Base-by-base conservation (phyloP, 2,113 vertebrate genomes). In the Columba janthina region DNA sequence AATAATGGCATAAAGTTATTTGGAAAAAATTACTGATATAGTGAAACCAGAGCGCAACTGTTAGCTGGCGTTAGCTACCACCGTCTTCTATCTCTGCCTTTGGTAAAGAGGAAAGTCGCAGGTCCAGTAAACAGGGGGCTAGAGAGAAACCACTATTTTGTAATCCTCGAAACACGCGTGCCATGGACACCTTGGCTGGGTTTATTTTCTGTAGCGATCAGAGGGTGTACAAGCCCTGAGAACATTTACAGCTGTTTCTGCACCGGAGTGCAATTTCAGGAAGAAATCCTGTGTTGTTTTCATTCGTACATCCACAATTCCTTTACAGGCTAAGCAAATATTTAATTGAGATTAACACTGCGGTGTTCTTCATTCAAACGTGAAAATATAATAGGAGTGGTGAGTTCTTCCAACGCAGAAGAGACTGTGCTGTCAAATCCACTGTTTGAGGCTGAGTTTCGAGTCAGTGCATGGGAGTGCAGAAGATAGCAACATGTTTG, bases 401-500 rank as follows among this genome's bases (percentile, higher is more conserved):
- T 3, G 9, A 5, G 20, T 6, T 9, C 12, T 38, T 3, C 4
- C 7, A 10, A 4, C 0, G 76, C 65, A 72, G 85, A 40, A 46
- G 82, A 4, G 58, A 17, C 58, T 12, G 0, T 0, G 42, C 13
- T 42, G 8, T 13, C 74, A 64, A 46, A 65, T 4, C 48, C 73
- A 7, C 15, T 2, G 28, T 15, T 76, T 58, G 2, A 3, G 91
- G 22, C 70, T 7, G 91, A n/a, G 5, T 69, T 32, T 2, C 71
- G 76, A 53, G 26, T 11, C 14, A 0, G 70, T 6, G 42, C 71
- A 11, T 42, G 89, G 93, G 64, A 79, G 34, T 10, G 67, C 57
- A 54, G 74, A 3, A 6, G 53, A 0, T 0, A 6, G 73, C 42
- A 26, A 5, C 2, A 0, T 0, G 12, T 25, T 25, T 48, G 94